Evolutionary conservation across 2,797 vertebrate species (phyloP), one percentile per base, ranked within the genome.

Genomic region (Podargus strigoides): DNA sequence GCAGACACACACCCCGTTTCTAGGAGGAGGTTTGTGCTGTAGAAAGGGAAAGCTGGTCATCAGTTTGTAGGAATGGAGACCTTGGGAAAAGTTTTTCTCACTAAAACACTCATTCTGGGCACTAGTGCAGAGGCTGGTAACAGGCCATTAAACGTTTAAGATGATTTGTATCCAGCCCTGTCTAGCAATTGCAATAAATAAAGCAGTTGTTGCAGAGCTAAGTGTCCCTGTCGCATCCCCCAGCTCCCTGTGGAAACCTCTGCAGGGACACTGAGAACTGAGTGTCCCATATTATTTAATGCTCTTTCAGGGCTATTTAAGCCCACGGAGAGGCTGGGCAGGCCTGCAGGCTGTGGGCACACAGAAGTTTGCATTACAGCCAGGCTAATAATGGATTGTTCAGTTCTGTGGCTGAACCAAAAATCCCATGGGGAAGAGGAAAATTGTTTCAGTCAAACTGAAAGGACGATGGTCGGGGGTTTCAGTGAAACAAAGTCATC

Each of bases 351-450:
- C 72, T 44, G 59, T 37, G 93, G 68, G 64, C 9, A 74, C 19
- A 37, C 41, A 86, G 67, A 79, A 62, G 44, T 90, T 42, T 78
- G 85, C 85, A 39, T 77, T 83, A 58, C 72, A 82, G 91, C 91
- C 89, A 87, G 85, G 91, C 89, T 91, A 92, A 79, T 95, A 95
- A 93, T 96, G 95, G 94, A 85, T 91, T 95, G 92, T 94, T 95
- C 96, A 93, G 94, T 46, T 87, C 78, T 83, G 84, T 80, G 95
- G 85, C 82, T 93, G 89, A 92, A 91, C 27, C 18, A 15, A 72
- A 70, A 87, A 41, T 94, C 95, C 93, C 96, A 20, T 1, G 50
- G 93, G 90, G 73, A 81, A 81, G 50, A 92, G 69, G 89, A 60
- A 91, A 86, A 91, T 91, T 69, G 58, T 94, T 88, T 60, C 69